phyloP scores from a whole-genome alignment of 2,888 invertebrate species.

The Metellina segmentata region DNA sequence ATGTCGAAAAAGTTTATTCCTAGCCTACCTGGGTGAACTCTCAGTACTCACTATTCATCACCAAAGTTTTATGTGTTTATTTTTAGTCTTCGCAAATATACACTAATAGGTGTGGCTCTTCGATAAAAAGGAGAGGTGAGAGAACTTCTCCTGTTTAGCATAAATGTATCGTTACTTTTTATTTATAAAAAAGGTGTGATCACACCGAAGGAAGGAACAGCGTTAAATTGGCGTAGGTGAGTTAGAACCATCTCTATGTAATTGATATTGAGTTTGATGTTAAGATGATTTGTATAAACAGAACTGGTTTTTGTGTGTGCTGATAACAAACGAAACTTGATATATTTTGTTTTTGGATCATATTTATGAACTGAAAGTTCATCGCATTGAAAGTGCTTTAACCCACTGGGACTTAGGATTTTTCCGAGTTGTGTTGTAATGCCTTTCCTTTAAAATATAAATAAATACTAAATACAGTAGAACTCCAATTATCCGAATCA shows the following conservation, averaged over 20 bases:
- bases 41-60: background rate
- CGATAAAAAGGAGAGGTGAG: constrained; percentile 13
- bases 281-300: background rate
- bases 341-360: too few species aligned
- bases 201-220: background rate
- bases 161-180: background rate
- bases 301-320: background rate
- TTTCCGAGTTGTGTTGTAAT: too few species aligned
- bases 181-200: constrained; percentile 18
- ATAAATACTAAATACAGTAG: too few species aligned
- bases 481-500: too few species aligned
- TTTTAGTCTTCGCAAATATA: background rate
- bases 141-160: constrained; percentile 3
- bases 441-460: too few species aligned
- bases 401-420: too few species aligned
- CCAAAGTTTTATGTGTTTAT: background rate
- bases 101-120: background rate
- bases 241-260: background rate
- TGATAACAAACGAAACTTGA: too few species aligned
- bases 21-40: background rate
- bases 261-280: background rate
- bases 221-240: constrained; percentile 26
- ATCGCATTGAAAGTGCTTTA: too few species aligned
- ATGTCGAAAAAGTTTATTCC: background rate
- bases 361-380: too few species aligned